These are phyloP conservation scores for Magallana nippona DNA, from an alignment of 2,888 invertebrate species.

Conservation along the genomic window DNA sequence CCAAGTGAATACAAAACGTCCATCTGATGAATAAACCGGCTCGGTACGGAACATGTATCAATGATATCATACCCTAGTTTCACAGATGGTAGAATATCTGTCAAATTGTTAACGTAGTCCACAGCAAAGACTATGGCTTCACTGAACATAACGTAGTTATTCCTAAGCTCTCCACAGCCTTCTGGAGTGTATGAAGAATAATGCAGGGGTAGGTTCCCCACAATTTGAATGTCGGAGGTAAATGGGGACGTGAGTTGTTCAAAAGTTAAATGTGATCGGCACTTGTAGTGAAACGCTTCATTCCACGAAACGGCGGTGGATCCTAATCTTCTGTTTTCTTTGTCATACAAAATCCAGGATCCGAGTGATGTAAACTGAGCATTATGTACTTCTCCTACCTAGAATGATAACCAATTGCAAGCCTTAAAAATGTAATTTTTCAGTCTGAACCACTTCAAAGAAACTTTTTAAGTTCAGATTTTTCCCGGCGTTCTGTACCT, in stretches of 20 bases:
- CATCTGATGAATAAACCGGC: conserved; percentile 10
- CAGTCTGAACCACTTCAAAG: too few relatives aligned
- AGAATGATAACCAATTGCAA: neutral
- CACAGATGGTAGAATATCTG: neutral
- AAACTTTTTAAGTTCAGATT: too few relatives aligned
- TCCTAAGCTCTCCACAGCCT: neutral
- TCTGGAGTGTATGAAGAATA: neutral
- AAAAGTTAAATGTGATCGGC: neutral
- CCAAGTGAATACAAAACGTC: neutral
- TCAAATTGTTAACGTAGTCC: neutral
- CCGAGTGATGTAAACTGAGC: neutral
- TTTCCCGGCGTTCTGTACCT: too few relatives aligned
- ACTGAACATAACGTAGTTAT: neutral
- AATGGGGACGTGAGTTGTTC: neutral
- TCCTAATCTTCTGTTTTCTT: neutral
- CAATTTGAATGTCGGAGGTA: neutral
- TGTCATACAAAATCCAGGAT: neutral
- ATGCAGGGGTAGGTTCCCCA: neutral
- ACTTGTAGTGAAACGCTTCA: neutral
- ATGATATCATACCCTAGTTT: conserved; percentile 2
- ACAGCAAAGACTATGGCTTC: neutral
- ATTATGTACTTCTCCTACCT: conserved; percentile 1
- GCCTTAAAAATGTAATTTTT: too few relatives aligned
- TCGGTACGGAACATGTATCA: neutral
- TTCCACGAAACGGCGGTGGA: neutral